Evolutionary conservation across 2,797 vertebrate genomes (phyloP).

Genomic region (Petrocephalus schoutedeni): DNA sequence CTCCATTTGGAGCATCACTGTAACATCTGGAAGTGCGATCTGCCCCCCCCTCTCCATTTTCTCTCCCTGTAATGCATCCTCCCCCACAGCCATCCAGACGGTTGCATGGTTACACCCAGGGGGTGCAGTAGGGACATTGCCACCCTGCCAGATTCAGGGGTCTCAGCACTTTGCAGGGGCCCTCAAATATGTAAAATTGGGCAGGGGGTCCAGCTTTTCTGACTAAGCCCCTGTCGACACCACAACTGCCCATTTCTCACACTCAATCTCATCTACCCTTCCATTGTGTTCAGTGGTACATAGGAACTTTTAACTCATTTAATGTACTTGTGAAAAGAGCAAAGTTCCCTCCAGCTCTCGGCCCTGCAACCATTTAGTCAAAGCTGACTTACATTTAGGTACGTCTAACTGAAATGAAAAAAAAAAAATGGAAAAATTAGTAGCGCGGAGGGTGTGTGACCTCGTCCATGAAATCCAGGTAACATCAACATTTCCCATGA

Average conservation of each 20-base stretch:
- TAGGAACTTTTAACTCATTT: background rate
- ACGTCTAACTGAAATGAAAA: background rate
- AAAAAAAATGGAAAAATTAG: background rate
- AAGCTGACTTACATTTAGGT: background rate
- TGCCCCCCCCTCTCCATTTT: background rate
- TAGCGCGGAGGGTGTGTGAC: background rate
- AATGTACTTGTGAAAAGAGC: background rate
- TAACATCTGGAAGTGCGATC: background rate
- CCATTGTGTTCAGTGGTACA: background rate
- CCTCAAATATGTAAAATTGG: background rate
- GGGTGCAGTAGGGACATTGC: background rate
- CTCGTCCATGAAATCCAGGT: background rate
- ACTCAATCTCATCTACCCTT: background rate
- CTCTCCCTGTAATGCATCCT: background rate
- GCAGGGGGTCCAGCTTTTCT: background rate
- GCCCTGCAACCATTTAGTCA: background rate
- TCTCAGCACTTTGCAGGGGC: background rate
- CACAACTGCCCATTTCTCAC: background rate
- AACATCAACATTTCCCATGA: background rate
- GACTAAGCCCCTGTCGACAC: background rate
- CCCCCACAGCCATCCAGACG: background rate
- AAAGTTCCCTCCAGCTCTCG: background rate
- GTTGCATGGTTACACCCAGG: background rate
- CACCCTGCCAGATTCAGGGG: background rate
- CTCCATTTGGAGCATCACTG: background rate